Percentiles rank a stretch among this genome's conserved stretches.
phyloP scores from a whole-genome alignment of 2,888 invertebrate genomes.

The Fragum sueziense region DNA sequence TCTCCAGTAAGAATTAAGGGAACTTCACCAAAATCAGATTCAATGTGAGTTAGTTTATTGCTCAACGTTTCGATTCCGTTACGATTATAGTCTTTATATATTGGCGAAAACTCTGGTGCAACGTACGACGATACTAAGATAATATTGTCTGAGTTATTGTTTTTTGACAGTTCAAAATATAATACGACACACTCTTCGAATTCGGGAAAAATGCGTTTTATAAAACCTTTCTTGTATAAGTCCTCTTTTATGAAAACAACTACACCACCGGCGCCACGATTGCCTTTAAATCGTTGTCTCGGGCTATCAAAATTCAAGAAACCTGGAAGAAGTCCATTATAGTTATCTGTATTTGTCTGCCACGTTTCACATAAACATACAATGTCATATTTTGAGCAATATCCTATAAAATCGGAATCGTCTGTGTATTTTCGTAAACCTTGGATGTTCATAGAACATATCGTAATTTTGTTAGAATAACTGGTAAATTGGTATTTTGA shows the following conservation, averaged over 20 bases:
- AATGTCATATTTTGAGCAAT: conserved; percentile 11
- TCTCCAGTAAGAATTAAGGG: conserved; percentile 34
- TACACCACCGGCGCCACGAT: conserved; percentile 25
- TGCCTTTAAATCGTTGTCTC: neutral
- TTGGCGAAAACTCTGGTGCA: conserved; percentile 32
- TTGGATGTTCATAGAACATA: conserved; percentile 26
- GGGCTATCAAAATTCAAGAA: conserved; percentile 27
- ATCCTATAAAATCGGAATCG: neutral
- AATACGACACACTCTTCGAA: conserved; percentile 12
- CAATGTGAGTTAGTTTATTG: conserved; percentile 23
- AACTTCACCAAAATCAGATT: conserved; percentile 13
- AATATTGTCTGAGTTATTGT: neutral
- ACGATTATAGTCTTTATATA: conserved; percentile 22
- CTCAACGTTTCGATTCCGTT: conserved; percentile 31
- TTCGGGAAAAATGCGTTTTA: conserved; percentile 5
- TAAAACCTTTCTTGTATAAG: neutral
- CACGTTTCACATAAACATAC: conserved; percentile 23
- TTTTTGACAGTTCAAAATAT: neutral
- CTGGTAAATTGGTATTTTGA: neutral
- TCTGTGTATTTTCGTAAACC: conserved; percentile 16
- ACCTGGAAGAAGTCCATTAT: conserved; percentile 7
- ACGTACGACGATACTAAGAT: conserved; percentile 31
- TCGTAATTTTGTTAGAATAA: neutral
- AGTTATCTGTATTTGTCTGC: conserved; percentile 15
- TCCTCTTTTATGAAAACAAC: conserved; percentile 22